Evolutionary conservation across 2,797 vertebrate genomes (phyloP).

Genomic region (Tinamus major): DNA sequence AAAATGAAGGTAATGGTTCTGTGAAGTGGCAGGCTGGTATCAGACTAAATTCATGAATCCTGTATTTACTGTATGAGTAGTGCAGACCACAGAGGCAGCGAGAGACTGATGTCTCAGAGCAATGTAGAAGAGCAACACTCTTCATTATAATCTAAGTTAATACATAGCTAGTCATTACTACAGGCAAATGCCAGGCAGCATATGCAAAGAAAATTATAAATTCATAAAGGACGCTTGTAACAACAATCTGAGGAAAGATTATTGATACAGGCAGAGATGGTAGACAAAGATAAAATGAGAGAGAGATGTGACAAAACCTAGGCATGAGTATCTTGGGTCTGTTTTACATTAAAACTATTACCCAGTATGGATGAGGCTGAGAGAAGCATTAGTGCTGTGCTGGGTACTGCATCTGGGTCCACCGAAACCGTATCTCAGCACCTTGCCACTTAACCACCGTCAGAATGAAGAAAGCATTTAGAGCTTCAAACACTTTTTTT

Average conservation of each 20-base stretch:
- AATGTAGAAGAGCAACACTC: background rate
- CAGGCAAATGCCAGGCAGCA: background rate
- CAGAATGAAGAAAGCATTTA: background rate
- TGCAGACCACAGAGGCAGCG: background rate
- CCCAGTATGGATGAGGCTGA: background rate
- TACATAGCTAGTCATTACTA: background rate
- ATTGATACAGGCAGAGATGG: background rate
- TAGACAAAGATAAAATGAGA: background rate
- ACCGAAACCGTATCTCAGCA: background rate
- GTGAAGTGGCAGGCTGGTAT: background rate
- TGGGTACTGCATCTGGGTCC: background rate
- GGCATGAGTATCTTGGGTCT: background rate
- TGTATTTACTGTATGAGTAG: background rate
- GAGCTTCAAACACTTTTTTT: background rate
- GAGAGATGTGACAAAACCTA: background rate
- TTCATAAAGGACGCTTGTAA: background rate
- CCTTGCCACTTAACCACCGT: background rate
- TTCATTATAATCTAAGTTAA: background rate
- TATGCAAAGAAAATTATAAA: background rate
- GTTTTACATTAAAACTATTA: background rate
- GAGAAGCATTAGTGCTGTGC: background rate
- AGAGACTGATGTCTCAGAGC: background rate
- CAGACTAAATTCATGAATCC: background rate
- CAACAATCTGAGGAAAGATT: background rate
- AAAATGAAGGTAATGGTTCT: background rate